phyloP scores from a whole-genome alignment of 2,113 vertebrate genomes.

The Vulpes vulpes region DNA sequence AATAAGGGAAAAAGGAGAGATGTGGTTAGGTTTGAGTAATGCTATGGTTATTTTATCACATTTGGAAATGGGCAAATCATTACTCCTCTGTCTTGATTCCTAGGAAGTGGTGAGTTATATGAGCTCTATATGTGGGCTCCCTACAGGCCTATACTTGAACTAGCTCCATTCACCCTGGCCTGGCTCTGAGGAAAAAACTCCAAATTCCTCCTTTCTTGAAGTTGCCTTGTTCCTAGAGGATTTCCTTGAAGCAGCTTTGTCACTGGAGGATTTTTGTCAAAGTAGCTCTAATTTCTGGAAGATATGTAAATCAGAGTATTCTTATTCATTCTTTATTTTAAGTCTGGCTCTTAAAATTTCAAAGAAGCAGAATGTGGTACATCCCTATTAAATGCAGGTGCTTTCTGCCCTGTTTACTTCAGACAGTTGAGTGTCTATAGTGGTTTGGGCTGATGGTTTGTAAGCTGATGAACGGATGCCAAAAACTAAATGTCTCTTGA shows the following conservation, averaged over 20 bases:
- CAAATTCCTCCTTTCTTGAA: background rate
- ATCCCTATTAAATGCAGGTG: conserved; percentile 63
- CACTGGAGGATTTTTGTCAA: conserved; percentile 52
- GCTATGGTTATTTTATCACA: background rate
- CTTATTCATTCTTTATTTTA: conserved; percentile 60
- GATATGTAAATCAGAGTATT: conserved; percentile 50
- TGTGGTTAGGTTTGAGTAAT: background rate
- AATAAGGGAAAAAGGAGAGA: background rate
- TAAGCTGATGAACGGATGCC: conserved; percentile 69
- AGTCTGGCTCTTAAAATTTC: conserved; percentile 62
- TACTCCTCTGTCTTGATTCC: background rate
- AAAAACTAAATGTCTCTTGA: conserved; percentile 70
- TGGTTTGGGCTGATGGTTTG: conserved; percentile 70
- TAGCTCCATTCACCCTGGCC: background rate
- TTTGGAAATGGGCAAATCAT: background rate
- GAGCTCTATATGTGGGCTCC: background rate
- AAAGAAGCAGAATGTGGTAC: conserved; percentile 51
- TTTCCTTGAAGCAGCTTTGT: conserved; percentile 59
- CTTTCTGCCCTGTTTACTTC: conserved; percentile 74
- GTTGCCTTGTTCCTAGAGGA: conserved; percentile 32
- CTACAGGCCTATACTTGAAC: background rate
- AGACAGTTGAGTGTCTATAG: conserved; percentile 71
- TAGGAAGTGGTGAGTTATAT: background rate
- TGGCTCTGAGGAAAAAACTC: conserved; percentile 10
- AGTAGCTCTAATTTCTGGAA: conserved; percentile 52